These are phyloP conservation scores for Sinocyclocheilus anshuiensis DNA, from an alignment of 2,113 vertebrate species.

Conservation along the genomic window DNA sequence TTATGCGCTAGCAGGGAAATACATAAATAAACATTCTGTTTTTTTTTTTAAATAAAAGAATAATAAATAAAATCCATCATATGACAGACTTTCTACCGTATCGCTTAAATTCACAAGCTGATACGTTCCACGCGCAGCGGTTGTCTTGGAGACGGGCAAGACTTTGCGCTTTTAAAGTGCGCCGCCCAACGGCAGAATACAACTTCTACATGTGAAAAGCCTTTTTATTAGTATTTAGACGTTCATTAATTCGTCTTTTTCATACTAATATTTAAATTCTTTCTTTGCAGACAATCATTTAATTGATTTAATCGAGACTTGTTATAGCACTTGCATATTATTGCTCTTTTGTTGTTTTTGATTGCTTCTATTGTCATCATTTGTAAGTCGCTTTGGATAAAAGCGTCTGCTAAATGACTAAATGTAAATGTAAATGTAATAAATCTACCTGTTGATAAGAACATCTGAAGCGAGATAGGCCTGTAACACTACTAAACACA, in stretches of 20 bases:
- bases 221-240: not conserved
- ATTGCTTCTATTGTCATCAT: no score
- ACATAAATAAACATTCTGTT: not conserved
- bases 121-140: slow-evolving; percentile 63
- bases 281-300: not conserved
- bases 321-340: no score
- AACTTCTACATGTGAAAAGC: not conserved
- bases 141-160: slow-evolving; percentile 67
- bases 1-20: no score
- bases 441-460: not conserved
- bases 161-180: slow-evolving; percentile 29
- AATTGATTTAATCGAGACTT: not conserved
- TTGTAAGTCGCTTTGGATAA: no score
- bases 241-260: not conserved
- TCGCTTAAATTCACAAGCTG: not conserved
- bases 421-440: no score
- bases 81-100: not conserved
- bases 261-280: not conserved
- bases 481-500: no score
- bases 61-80: not conserved
- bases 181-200: slow-evolving; percentile 38
- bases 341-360: no score
- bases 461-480: not conserved
- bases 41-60: not conserved
- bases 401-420: no score